Evolutionary conservation across 2,113 vertebrate species (phyloP), one percentile per base, ranked within the genome.

Genomic region (Caloenas nicobarica): DNA sequence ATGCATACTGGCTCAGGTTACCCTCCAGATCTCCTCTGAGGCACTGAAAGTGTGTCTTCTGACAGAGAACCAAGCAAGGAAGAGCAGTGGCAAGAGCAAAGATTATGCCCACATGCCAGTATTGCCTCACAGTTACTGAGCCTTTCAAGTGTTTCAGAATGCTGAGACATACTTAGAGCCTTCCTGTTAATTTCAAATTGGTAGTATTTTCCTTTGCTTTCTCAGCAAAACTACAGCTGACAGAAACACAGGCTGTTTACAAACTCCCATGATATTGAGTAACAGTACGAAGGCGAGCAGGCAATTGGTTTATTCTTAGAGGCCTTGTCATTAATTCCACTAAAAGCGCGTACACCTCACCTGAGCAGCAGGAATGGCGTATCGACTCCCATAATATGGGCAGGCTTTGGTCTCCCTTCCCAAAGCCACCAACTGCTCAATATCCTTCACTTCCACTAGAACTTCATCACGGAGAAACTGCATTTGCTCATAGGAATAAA

Each of bases 301-400:
- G 10, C 21, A 50, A 64, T 11, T 8, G 19, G 21, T 34, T 84
- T 54, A 51, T 51, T 77, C 42, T 46, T 51, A 62, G 13, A 84
- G 24, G 6, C 7, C 11, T 53, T 64, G 44, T 34, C 50, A 53
- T 58, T 46, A 79, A 72, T n/a, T 38, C 64, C 2, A 1, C 56
- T 62, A 33, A 68, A 65, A 74, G 5, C 8, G 2, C 3, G 17
- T 17, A 19, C 3, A 1, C 25, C 90, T 96, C 57, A 98, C 98
- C 98, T 98, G 99, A 76, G 99, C 99, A 78, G 99, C 98, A 38
- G 99, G 98, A 80, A 99, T 97, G 46, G 99, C 98, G 0, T 98
- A 98, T n/a, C 99, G 98, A 78, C 99, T 98, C 86, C 98, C 97
- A 6, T 99, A 99, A 76, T 99, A 99, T 1, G 99, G 99, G 79